Percentiles rank a stretch among this genome's conserved stretches.
These are phyloP conservation scores for Epizoanthus stellaris DNA, from an alignment of 92 coral and sea anemone species.

Conservation along the genomic window DNA sequence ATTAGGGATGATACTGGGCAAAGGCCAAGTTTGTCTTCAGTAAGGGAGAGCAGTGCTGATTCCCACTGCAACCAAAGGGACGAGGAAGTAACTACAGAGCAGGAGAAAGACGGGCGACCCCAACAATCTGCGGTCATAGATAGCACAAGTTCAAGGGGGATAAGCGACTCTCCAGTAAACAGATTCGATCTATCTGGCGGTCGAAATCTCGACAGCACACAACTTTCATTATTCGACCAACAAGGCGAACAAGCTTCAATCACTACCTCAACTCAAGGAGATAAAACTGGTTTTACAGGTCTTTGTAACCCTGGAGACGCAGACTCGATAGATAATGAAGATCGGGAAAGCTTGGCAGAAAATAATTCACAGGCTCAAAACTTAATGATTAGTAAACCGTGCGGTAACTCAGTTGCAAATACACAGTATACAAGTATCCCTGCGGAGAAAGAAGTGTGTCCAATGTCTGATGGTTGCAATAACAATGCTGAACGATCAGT, in stretches of 20 bases:
- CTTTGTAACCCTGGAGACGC: neutral
- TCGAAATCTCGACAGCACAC: neutral
- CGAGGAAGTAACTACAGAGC: neutral
- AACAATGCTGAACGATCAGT: neutral
- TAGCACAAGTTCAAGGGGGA: neutral
- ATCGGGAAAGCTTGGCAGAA: too few relatives aligned
- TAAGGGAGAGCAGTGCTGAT: neutral
- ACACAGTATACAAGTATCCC: neutral
- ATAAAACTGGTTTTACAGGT: neutral
- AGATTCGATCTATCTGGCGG: neutral
- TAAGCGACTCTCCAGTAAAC: neutral
- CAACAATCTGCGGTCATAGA: neutral
- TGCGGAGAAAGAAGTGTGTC: neutral
- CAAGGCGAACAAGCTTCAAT: neutral
- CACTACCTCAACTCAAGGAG: neutral
- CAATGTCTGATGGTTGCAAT: neutral
- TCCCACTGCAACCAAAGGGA: neutral
- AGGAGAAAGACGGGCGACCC: neutral
- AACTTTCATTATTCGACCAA: neutral
- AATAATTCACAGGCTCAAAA: too few relatives aligned
- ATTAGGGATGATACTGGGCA: slow-evolving; percentile 2
- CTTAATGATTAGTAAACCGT: neutral
- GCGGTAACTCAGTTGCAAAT: neutral
- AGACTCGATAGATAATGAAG: too few relatives aligned
- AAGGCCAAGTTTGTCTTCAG: neutral